Base-by-base conservation (phyloP, 2,113 vertebrate genomes). In the Rynchops niger region DNA sequence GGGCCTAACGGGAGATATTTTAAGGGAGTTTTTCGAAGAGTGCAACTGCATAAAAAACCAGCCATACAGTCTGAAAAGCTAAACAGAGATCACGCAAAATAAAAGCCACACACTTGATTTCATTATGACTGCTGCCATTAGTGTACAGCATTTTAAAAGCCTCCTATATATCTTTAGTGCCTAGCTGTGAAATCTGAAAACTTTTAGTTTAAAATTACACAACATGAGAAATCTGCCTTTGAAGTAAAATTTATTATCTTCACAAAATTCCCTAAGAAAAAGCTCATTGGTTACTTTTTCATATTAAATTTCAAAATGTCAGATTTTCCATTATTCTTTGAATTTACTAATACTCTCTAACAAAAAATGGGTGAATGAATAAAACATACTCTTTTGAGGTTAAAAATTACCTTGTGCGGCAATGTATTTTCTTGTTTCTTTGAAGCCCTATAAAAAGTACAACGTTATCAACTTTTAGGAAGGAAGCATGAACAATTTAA, bases 351-450 rank as follows among this genome's bases (percentile, higher is more conserved):
- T 27, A 36, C 2, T 59, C 6, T 47, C 13, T 34, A 38, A 53
- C 10, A 58, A 71, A 61, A 72, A 16, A 29, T 5, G 9, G 13
- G 9, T 52, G 9, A 79, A 32, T 27, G 55, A 90, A 79, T 20
- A 69, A 83, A 77, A 7, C 7, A n/a, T 22, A 32, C 34, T 65
- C 6, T 76, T 77, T 55, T 50, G 89, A 82, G 47, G 23, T 59
- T 32, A 55, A 42, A 36, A 49, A 82, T 49, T 98, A 99, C 99
- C 99, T 99, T 99, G 99, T 74, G 99, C 99, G 96, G 99, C 99
- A 83, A 99, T 99, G 73, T 99, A 99, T 97, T 99, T 99, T 91
- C 99, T 99, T 23, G 98, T 97, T 94, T 99, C 99, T 86, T 99
- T 99, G 98, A 98, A 99, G 36, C 99, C 99, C 99, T 99, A 66